These are phyloP conservation scores for Coturnix japonica DNA, from an alignment of 2,113 vertebrate species.

Conservation along the genomic window DNA sequence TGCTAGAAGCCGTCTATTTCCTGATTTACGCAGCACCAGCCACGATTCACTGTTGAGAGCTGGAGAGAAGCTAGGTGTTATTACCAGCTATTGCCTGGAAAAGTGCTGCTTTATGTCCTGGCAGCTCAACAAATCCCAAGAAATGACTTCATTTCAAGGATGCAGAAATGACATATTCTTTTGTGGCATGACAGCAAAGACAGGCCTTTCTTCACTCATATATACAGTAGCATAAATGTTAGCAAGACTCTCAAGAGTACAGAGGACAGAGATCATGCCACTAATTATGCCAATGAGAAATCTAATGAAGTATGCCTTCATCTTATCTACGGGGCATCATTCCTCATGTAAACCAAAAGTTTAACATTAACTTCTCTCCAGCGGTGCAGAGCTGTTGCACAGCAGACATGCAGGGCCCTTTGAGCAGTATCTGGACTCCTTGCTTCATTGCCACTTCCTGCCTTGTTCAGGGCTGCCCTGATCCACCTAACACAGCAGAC, in stretches of 20 bases:
- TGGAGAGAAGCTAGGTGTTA: not conserved
- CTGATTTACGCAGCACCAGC: not conserved
- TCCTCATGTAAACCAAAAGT: not conserved
- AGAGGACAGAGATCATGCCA: not conserved
- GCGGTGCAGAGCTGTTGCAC: not conserved
- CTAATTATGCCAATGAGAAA: not conserved
- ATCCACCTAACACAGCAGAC: not conserved
- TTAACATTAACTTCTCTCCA: not conserved
- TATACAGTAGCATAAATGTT: not conserved
- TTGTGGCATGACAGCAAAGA: not conserved
- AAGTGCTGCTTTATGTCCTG: not conserved
- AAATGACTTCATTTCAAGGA: not conserved
- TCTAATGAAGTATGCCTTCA: not conserved
- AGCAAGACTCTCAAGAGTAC: not conserved
- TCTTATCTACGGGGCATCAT: not conserved
- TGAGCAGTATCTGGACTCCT: not conserved
- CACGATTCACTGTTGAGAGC: not conserved
- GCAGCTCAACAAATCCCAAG: not conserved
- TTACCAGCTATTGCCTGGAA: not conserved
- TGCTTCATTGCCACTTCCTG: not conserved
- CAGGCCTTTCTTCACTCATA: not conserved
- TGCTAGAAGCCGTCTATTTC: not conserved
- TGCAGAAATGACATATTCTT: fast-evolving
- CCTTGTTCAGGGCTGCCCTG: fast-evolving
- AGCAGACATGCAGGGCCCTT: not conserved